A percentile compares a stretch with the other conserved stretches of the same genome.
These are phyloP conservation scores for Ariolimax columbianus DNA, from an alignment of 2,888 invertebrate species.

Conservation along the genomic window DNA sequence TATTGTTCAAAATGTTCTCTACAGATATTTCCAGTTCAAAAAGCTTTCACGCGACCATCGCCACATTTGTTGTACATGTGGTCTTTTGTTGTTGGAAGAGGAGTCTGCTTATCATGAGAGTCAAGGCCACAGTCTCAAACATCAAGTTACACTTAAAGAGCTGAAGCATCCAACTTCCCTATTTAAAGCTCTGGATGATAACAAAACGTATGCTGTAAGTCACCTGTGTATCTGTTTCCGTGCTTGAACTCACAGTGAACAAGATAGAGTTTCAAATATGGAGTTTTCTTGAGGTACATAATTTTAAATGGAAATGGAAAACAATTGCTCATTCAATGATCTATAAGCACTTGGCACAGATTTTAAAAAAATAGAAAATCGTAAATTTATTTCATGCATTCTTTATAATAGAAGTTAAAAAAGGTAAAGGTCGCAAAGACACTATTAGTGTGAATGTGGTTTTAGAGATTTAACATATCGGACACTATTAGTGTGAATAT, in stretches of 20 bases:
- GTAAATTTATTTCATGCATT: too few species aligned
- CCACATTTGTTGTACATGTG: conserved; percentile 75
- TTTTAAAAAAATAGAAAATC: too few species aligned
- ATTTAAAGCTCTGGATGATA: conserved; percentile 85
- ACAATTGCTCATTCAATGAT: too few species aligned
- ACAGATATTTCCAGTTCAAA: conserved; percentile 58
- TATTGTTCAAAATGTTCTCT: conserved; percentile 6
- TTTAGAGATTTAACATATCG: too few species aligned
- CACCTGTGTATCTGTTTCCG: not conserved
- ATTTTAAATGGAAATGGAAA: too few species aligned
- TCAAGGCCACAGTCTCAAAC: conserved; percentile 65
- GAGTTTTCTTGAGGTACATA: too few species aligned
- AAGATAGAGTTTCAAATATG: too few species aligned
- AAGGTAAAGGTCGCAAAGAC: too few species aligned
- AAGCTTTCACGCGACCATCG: conserved; percentile 58
- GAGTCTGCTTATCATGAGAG: conserved; percentile 63
- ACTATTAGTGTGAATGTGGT: too few species aligned
- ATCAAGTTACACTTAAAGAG: conserved; percentile 59
- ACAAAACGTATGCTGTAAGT: conserved; percentile 86
- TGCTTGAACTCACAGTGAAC: not conserved
- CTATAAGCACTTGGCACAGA: too few species aligned
- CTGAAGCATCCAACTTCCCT: conserved; percentile 78
- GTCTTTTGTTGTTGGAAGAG: conserved; percentile 67
- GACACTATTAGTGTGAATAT: too few species aligned
- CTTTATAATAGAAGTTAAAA: too few species aligned